phyloP scores from a whole-genome alignment of 2,888 invertebrate genomes.

The Drosophila cracens region DNA sequence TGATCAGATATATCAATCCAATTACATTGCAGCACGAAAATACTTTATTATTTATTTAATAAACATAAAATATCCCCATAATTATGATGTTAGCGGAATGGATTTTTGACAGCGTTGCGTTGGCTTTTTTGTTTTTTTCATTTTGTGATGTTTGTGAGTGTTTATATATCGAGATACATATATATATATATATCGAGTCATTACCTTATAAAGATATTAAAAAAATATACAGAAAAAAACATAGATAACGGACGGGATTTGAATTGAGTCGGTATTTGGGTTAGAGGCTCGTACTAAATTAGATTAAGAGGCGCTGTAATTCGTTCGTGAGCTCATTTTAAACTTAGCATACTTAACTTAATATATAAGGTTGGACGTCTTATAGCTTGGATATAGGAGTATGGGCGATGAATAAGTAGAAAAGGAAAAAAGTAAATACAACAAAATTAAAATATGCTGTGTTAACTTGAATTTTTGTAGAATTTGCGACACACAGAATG shows the following conservation, averaged over 20 bases:
- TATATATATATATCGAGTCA: conserved; percentile 31
- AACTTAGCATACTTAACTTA: conserved; percentile 75
- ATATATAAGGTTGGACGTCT: conserved; percentile 70
- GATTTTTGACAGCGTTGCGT: conserved; percentile 25
- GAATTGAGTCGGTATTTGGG: conserved; percentile 16
- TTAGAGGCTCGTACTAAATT: conserved; percentile 21
- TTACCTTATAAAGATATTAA: conserved; percentile 48
- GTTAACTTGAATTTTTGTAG: conserved; percentile 1
- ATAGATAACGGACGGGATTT: conserved; percentile 44
- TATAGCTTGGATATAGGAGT: conserved; percentile 34
- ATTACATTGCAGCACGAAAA: conserved; percentile 65
- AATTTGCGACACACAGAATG: conserved; percentile 41
- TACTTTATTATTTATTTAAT: conserved; percentile 81
- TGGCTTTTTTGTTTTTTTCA: conserved; percentile 10
- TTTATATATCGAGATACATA: conserved; percentile 19
- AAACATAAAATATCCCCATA: conserved; percentile 79
- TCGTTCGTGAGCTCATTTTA: conserved; percentile 38
- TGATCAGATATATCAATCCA: conserved; percentile 38
- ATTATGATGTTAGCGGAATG: conserved; percentile 44
- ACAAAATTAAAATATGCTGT: conserved; percentile 26
- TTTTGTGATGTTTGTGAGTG: conserved; percentile 36
- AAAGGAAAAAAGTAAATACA: conserved; percentile 13
- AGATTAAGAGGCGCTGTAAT: conserved; percentile 15
- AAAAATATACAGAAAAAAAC: conserved; percentile 52
- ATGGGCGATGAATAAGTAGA: conserved; percentile 5